Percentiles rank a stretch among this genome's conserved stretches.
These are phyloP conservation scores for Cephus runcator DNA, from an alignment of 2,888 invertebrate species.

Conservation along the genomic window DNA sequence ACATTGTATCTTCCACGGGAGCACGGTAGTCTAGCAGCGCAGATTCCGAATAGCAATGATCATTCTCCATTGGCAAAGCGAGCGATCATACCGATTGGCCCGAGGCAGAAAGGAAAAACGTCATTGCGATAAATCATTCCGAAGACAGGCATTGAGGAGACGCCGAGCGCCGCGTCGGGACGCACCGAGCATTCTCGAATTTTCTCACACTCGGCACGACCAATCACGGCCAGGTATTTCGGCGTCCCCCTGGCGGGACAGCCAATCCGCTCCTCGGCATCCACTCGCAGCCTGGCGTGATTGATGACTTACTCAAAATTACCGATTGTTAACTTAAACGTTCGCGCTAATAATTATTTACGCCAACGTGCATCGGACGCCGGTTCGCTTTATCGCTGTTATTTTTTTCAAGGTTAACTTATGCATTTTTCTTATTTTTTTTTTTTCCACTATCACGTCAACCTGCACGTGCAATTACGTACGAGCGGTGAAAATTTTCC, in stretches of 20 bases:
- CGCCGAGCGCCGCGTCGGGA: constrained; percentile 6
- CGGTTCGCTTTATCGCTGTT: too few species aligned
- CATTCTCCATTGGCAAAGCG: not conserved
- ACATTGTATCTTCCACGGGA: constrained; percentile 13
- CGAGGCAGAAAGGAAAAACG: constrained; percentile 36
- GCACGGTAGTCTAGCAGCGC: too few species aligned
- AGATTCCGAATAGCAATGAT: constrained; percentile 5
- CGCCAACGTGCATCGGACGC: not conserved
- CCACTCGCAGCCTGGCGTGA: not conserved
- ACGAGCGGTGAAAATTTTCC: too few species aligned
- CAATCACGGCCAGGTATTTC: constrained; percentile 20
- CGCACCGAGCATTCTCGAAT: constrained; percentile 29
- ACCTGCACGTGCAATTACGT: too few species aligned
- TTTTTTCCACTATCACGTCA: too few species aligned
- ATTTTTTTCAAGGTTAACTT: too few species aligned
- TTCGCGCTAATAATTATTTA: too few species aligned
- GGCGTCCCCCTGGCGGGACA: not conserved
- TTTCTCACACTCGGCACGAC: constrained; percentile 42
- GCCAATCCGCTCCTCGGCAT: not conserved
- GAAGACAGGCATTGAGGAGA: constrained; percentile 19
- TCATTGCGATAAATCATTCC: constrained; percentile 55
- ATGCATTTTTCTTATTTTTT: not conserved
- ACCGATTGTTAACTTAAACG: constrained; percentile 5
- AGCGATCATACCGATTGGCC: not conserved
- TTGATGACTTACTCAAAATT: constrained; percentile 9